Evolutionary conservation across 2,888 invertebrate species (phyloP).

Genomic region (Rhamphomyia laevipes): DNA sequence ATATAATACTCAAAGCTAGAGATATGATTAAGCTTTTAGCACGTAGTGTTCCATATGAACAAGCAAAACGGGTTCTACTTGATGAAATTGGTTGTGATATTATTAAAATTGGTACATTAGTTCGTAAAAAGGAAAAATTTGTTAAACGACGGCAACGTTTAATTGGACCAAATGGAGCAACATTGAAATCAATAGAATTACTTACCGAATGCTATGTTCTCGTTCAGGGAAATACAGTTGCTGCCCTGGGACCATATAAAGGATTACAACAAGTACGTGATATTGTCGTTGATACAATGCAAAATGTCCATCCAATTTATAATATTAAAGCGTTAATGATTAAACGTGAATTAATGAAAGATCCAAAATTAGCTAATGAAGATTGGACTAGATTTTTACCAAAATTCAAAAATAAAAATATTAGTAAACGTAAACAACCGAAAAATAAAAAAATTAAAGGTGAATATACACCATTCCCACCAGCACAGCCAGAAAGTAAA

Average conservation of each 20-base stretch:
- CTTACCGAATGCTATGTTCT: conserved; percentile 92
- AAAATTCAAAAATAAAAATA: conserved; percentile 81
- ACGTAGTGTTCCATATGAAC: conserved; percentile 93
- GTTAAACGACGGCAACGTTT: conserved; percentile 87
- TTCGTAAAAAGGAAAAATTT: conserved; percentile 86
- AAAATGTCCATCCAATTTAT: conserved; percentile 97
- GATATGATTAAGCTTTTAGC: conserved; percentile 92
- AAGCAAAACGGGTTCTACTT: conserved; percentile 73
- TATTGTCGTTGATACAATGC: conserved; percentile 95
- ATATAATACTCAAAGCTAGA: conserved; percentile 88
- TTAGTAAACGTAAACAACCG: conserved; percentile 77
- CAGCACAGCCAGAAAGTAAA: conserved; percentile 85
- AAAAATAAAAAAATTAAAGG: conserved; percentile 82
- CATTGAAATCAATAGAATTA: conserved; percentile 91
- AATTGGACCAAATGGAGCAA: conserved; percentile 97
- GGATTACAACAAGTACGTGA: conserved; percentile 77
- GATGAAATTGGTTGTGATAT: conserved; percentile 92
- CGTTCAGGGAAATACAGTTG: conserved; percentile 95
- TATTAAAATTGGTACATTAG: conserved; percentile 87
- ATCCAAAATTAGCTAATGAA: conserved; percentile 81
- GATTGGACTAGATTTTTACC: conserved; percentile 97
- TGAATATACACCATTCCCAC: conserved; percentile 96
- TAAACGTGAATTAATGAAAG: conserved; percentile 86
- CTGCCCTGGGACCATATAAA: conserved; percentile 90
- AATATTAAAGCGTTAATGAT: conserved; percentile 97